Conservation (phyloP, 2,113 vertebrate species). For the Rhinopomastus cyanomelas region DNA sequence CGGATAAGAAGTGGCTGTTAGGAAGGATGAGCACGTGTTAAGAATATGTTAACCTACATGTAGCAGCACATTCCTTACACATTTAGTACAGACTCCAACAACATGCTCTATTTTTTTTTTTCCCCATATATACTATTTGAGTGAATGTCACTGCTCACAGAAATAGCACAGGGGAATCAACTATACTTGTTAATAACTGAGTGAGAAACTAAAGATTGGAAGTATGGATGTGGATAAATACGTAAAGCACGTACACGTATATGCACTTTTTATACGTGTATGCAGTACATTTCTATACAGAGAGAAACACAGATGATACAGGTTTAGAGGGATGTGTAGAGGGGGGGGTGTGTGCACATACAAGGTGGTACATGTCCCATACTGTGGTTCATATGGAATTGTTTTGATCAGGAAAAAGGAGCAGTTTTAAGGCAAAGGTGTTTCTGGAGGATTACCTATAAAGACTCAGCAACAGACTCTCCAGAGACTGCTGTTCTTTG, state of each 20-base stretch:
- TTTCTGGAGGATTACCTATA: neutral
- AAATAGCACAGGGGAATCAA: neutral
- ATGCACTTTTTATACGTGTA: neutral
- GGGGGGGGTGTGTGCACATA: neutral
- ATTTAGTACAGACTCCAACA: neutral
- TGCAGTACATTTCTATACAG: neutral
- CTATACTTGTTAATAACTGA: neutral
- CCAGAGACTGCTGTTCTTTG: neutral
- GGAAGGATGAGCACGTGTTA: neutral
- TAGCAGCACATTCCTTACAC: neutral
- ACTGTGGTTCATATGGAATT: neutral
- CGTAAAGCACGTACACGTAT: neutral
- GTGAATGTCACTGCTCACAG: neutral
- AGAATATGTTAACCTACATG: neutral
- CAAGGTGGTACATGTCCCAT: neutral
- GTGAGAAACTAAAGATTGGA: neutral
- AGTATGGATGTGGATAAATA: neutral
- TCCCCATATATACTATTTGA: neutral
- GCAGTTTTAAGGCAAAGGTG: neutral
- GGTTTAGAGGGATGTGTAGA: neutral
- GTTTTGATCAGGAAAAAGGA: rapidly evolving
- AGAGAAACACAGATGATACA: neutral
- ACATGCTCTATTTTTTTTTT: neutral
- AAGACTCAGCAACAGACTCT: neutral
- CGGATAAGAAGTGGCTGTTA: neutral